Evolutionary conservation across 2,888 invertebrate genomes (phyloP).

Genomic region (Aphidius colemani): DNA sequence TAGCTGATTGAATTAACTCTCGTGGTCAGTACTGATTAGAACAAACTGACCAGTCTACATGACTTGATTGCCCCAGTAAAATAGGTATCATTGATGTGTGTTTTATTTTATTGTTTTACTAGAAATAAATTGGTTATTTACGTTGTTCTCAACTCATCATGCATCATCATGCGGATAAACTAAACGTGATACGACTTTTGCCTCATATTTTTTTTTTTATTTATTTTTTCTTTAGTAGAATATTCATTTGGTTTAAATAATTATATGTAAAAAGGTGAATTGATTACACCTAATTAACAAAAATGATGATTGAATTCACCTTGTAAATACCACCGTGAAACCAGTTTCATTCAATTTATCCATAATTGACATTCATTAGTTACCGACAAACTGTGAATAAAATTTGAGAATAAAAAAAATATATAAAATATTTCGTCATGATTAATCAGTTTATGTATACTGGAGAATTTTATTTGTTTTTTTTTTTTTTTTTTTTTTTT

Average conservation of each 20-base stretch:
- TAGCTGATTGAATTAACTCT: constrained; percentile 58
- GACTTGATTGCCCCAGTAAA: constrained; percentile 51
- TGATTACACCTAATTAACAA: neutral
- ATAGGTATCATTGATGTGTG: constrained; percentile 34
- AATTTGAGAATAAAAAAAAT: no score
- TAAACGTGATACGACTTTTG: constrained; percentile 41
- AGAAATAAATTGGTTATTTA: neutral
- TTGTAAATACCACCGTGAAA: neutral
- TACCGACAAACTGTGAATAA: no score
- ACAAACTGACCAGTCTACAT: constrained; percentile 58
- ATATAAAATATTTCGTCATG: no score
- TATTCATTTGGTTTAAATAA: neutral
- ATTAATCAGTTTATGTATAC: no score
- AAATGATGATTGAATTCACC: constrained; percentile 2
- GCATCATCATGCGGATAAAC: constrained; percentile 48
- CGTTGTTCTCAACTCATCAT: constrained; percentile 44
- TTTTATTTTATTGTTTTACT: constrained; percentile 12
- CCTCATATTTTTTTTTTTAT: neutral
- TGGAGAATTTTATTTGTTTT: no score
- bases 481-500: neutral
- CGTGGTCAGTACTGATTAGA: constrained; percentile 59
- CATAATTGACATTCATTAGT: no score
- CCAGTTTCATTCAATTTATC: no score
- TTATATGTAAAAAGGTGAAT: neutral
- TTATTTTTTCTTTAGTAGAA: neutral